Evolutionary conservation across 1,140 invertebrate species (phyloP).

Genomic region (Aphelinus certus): DNA sequence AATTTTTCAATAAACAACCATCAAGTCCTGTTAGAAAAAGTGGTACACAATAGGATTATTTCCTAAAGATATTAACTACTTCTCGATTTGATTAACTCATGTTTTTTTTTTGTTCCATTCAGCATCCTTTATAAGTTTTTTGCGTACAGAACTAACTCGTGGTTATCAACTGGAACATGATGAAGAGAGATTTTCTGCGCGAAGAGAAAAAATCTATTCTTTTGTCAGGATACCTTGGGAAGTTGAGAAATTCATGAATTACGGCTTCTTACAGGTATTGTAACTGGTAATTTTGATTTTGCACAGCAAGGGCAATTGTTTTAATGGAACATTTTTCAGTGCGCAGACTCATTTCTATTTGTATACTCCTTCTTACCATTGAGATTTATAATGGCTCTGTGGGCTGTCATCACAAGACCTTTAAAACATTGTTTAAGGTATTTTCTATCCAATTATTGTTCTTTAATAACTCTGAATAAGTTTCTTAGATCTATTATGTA

Average conservation of each 20-base stretch:
- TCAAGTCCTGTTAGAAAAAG: constrained; percentile 21
- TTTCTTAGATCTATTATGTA: constrained; percentile 21
- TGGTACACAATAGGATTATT: not conserved
- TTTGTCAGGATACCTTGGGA: constrained; percentile 97
- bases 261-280: constrained; percentile 88
- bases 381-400: constrained; percentile 87
- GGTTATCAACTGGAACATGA: constrained; percentile 93
- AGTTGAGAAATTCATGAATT: constrained; percentile 92
- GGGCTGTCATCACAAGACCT: constrained; percentile 78
- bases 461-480: not conserved
- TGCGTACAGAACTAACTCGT: constrained; percentile 88
- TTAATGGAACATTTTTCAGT: constrained; percentile 67
- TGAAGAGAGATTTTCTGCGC: constrained; percentile 91
- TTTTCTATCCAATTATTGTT: constrained; percentile 8
- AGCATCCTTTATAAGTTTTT: constrained; percentile 76
- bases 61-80: not conserved
- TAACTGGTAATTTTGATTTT: constrained; percentile 16
- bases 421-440: constrained; percentile 79
- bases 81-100: constrained; percentile 27
- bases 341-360: constrained; percentile 98
- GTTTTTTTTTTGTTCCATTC: constrained; percentile 4
- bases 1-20: constrained; percentile 24
- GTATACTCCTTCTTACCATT: constrained; percentile 97
- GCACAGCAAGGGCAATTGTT: constrained; percentile 6
- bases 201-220: constrained; percentile 95